phyloP scores from a whole-genome alignment of 2,113 vertebrate species.

The Phalacrocorax pelagicus region DNA sequence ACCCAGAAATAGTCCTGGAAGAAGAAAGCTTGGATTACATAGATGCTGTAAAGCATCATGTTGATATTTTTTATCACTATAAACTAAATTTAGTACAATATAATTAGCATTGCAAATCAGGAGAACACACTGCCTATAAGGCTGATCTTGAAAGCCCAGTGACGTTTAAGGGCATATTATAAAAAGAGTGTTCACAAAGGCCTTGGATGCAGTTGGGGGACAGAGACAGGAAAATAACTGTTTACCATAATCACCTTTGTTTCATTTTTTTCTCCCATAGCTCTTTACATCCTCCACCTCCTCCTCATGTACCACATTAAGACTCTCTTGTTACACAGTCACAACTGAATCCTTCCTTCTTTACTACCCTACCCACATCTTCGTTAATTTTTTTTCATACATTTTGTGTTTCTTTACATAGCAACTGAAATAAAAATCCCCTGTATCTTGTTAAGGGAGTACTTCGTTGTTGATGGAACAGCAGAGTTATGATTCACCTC shows the following conservation, averaged over 20 bases:
- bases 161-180: conserved; percentile 57
- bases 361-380: background rate
- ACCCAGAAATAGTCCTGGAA: conserved; percentile 34
- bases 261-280: conserved; percentile 37
- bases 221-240: conserved; percentile 28
- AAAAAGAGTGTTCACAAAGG: conserved; percentile 9
- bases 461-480: background rate
- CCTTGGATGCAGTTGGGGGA: background rate
- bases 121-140: background rate
- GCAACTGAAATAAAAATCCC: conserved; percentile 32
- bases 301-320: background rate
- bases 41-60: background rate
- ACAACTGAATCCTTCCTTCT: background rate
- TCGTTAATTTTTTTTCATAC: conserved; percentile 3
- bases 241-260: conserved; percentile 27
- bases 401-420: conserved; percentile 25
- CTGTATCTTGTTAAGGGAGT: conserved; percentile 9
- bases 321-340: conserved; percentile 6
- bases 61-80: conserved; percentile 44
- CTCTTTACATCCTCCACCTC: conserved; percentile 23
- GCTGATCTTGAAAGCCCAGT: background rate
- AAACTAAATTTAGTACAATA: conserved; percentile 55
- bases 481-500: background rate
- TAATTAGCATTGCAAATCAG: conserved; percentile 45
- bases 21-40: conserved; percentile 27